These are phyloP conservation scores for Halcyon smyrnensis DNA, from an alignment of 2,797 vertebrate genomes.

Conservation along the genomic window DNA sequence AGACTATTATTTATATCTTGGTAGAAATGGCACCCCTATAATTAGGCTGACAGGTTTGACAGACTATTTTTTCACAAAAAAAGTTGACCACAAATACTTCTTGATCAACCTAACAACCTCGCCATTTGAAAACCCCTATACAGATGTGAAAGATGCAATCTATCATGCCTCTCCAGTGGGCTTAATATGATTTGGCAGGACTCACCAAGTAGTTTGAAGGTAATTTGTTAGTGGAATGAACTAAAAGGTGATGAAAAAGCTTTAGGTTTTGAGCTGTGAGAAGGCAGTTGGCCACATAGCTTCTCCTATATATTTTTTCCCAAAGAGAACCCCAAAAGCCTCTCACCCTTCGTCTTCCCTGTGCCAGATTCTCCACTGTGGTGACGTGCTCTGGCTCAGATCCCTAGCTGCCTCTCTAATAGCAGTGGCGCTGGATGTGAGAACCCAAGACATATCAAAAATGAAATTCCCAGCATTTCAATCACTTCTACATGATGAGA, in stretches of 20 bases:
- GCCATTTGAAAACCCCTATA: neutral
- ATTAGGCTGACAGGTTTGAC: constrained; percentile 3
- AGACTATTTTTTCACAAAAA: neutral
- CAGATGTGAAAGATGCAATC: neutral
- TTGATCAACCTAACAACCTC: neutral
- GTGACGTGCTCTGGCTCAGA: neutral
- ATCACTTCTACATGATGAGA: neutral
- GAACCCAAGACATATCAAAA: neutral
- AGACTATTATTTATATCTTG: constrained; percentile 9
- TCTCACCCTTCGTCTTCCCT: neutral
- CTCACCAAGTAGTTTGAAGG: neutral
- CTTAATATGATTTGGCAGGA: neutral
- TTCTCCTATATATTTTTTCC: neutral
- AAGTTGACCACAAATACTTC: neutral
- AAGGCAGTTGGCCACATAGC: neutral
- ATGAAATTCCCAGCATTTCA: neutral
- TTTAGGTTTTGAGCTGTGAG: neutral
- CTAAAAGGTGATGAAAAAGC: neutral
- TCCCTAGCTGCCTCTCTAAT: neutral
- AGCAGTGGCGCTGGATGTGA: fast-evolving
- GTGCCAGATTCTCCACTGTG: neutral
- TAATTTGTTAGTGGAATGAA: neutral
- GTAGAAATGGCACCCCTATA: constrained; percentile 16
- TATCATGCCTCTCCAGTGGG: neutral
- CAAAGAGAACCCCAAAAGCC: neutral